Conservation (phyloP, 2,797 vertebrate genomes). For the Australoheros facetus region DNA sequence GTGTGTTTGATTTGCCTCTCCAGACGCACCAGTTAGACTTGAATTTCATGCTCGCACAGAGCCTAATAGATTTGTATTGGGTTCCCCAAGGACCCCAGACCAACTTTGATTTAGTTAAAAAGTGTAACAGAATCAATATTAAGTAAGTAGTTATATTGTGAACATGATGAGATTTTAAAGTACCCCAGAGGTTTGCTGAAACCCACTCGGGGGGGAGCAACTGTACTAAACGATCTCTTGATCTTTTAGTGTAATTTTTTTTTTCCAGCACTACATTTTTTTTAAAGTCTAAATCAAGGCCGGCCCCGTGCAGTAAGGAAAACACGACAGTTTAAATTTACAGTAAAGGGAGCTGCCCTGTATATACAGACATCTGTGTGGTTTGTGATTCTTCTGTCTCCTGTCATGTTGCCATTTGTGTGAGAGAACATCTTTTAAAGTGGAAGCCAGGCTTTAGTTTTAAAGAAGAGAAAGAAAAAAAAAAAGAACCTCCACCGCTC, state of each 20-base stretch:
- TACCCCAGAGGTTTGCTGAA: slow-evolving; percentile 4
- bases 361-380: slow-evolving; percentile 26
- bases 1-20: slow-evolving; percentile 33
- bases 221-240: slow-evolving; percentile 26
- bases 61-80: slow-evolving; percentile 21
- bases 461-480: not conserved
- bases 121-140: slow-evolving; percentile 21
- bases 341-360: slow-evolving; percentile 9
- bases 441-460: not conserved
- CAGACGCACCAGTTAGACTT: slow-evolving; percentile 29
- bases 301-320: not conserved
- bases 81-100: slow-evolving; percentile 15
- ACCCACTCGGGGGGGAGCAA: slow-evolving; percentile 13
- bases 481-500: not conserved
- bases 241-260: slow-evolving; percentile 16
- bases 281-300: not conserved
- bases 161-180: slow-evolving; percentile 20
- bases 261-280: not conserved
- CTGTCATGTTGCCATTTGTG: slow-evolving; percentile 35
- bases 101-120: slow-evolving; percentile 14
- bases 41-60: slow-evolving; percentile 37
- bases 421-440: not conserved
- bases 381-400: slow-evolving; percentile 11
- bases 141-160: slow-evolving; percentile 21
- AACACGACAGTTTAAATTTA: not conserved